Percentiles rank a stretch among this genome's conserved stretches.
These are phyloP conservation scores for Triplophysa dalaica DNA, from an alignment of 2,113 vertebrate genomes.

Conservation along the genomic window DNA sequence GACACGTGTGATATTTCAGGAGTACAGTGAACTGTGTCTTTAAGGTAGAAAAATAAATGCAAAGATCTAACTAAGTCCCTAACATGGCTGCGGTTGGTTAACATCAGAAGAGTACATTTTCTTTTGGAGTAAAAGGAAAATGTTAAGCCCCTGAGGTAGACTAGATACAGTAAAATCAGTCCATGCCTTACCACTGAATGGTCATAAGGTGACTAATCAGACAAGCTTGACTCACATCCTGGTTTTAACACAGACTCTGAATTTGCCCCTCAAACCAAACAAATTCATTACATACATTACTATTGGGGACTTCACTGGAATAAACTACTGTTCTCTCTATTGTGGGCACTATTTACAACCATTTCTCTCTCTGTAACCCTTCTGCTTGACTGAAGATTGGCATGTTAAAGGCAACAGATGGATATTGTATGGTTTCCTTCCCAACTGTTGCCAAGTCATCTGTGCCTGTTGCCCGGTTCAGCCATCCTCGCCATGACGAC, in stretches of 20 bases:
- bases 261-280: background rate
- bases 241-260: background rate
- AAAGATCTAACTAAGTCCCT: background rate
- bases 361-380: background rate
- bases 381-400: conserved; percentile 32
- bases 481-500: conserved; percentile 20
- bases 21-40: background rate
- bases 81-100: background rate
- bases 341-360: background rate
- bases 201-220: conserved; percentile 17
- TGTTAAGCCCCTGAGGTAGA: background rate
- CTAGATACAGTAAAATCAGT: background rate
- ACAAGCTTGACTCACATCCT: conserved; percentile 28
- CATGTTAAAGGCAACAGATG: conserved; percentile 38
- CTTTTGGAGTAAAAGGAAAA: background rate
- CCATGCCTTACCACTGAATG: background rate
- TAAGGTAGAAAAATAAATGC: background rate
- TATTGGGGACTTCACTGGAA: background rate
- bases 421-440: conserved; percentile 32
- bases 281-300: background rate
- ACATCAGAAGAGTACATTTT: background rate
- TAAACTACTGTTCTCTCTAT: background rate
- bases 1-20: too few species aligned
- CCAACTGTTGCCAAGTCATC: conserved; percentile 36
- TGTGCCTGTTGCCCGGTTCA: conserved; percentile 33